Base-by-base conservation (phyloP, 2,113 vertebrate genomes). In the Lates calcarifer region DNA sequence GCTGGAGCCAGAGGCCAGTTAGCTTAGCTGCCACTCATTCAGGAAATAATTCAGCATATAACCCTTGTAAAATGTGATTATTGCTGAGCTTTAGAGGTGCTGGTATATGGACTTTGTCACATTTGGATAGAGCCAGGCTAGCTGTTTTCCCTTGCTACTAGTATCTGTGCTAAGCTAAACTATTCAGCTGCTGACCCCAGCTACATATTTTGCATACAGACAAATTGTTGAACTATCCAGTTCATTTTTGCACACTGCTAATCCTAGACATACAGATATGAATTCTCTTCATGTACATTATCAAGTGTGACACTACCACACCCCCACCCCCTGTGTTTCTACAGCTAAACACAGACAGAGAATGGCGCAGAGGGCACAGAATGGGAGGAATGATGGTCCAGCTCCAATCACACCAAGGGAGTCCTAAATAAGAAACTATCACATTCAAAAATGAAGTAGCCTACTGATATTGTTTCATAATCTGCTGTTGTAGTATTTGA, bases 261-360 rank as follows among this genome's bases (percentile, higher is more conserved):
- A 51, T 62, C 2, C 26, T 33, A 41, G 31, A 71, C 17, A 45
- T 13, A 63, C 13, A 70, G 20, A 43, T 49, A 49, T 28, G 31
- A 55, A 62, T 64, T 68, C 14, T 81, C 15, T 83, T 10, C 31
- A 31, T 76, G 11, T 29, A 20, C 10, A 24, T 53, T 24, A 63
- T 56, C 3, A 31, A 58, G 51, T 60, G 37, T 68, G 31, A 68
- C 33, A 15, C 29, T 3, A 10, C 41, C 29, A 4, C 31, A 22
- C 14, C 18, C 22, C 41, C 29, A 4, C 31, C 28, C 14, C 18
- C 22, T 17, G 10, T 71, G 4, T 73, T 18, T 82, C 31, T 81
- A 37, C 87, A 95, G 94, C 4, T n/a, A 81, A 83, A 71, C 80
- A 78, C 49, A 82, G 56, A 60, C 68, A 75, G n/a, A 90, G 93